Evolutionary conservation across 2,113 vertebrate genomes (phyloP).

Genomic region (Mesembrinibis cayennensis): DNA sequence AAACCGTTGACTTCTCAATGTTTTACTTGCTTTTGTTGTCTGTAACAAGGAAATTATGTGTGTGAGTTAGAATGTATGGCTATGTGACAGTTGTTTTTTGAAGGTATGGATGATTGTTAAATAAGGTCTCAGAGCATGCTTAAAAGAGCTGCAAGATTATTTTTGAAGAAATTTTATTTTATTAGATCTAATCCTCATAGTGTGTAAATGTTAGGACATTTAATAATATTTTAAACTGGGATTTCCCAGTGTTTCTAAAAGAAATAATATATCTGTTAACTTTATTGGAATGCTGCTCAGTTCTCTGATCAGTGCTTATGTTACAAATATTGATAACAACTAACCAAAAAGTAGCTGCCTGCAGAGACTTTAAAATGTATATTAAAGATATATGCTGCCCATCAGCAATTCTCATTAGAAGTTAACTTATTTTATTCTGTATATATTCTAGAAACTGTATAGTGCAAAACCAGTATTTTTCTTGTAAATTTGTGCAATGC

Average conservation of each 20-base stretch:
- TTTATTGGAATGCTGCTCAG: slow-evolving; percentile 91
- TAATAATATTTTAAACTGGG: slow-evolving; percentile 93
- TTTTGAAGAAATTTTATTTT: slow-evolving; percentile 99
- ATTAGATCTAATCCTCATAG: slow-evolving; percentile 96
- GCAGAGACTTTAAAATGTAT: slow-evolving; percentile 92
- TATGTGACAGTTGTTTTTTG: slow-evolving; percentile 72
- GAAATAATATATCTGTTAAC: slow-evolving; percentile 93
- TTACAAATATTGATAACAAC: slow-evolving; percentile 87
- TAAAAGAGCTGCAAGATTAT: slow-evolving; percentile 96
- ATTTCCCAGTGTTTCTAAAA: slow-evolving; percentile 86
- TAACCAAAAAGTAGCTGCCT: slow-evolving; percentile 99
- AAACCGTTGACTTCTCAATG: slow-evolving; percentile 63
- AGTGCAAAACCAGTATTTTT: slow-evolving; percentile 96
- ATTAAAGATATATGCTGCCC: slow-evolving; percentile 83
- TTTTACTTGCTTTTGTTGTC: slow-evolving; percentile 66
- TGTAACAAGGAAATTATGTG: slow-evolving; percentile 58
- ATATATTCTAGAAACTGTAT: slow-evolving; percentile 98
- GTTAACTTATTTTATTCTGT: slow-evolving; percentile 99
- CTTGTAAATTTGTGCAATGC: slow-evolving; percentile 96
- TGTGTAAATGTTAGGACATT: slow-evolving; percentile 98
- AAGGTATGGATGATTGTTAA: slow-evolving; percentile 76
- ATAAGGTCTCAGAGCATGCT: slow-evolving; percentile 86
- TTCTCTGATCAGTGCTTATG: slow-evolving; percentile 88
- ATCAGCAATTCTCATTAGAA: slow-evolving; percentile 87
- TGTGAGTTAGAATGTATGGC: slow-evolving; percentile 71